These are phyloP conservation scores for Salpingus planirostris DNA, from an alignment of 2,888 invertebrate species.

Conservation along the genomic window DNA sequence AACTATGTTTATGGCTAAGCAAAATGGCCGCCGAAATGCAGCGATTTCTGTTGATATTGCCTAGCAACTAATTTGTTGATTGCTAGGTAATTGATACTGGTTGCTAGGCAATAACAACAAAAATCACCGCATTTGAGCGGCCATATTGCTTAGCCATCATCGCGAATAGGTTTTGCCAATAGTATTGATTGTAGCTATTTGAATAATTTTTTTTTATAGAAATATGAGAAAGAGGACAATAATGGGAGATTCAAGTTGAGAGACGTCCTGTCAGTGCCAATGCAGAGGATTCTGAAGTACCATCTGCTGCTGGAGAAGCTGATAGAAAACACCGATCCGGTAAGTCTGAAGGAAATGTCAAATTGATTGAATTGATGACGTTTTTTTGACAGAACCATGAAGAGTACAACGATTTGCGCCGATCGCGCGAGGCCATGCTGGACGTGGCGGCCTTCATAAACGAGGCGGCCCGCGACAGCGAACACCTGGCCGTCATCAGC, in stretches of 20 bases:
- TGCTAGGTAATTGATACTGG: no score
- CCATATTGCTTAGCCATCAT: no score
- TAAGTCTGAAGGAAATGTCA: slow-evolving; percentile 36
- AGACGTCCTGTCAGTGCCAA: slow-evolving; percentile 93
- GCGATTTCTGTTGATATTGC: no score
- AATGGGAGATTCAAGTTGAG: slow-evolving; percentile 90
- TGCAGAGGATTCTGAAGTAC: slow-evolving; percentile 97
- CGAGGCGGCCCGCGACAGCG: slow-evolving; percentile 94
- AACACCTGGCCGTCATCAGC: slow-evolving; percentile 79
- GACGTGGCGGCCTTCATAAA: slow-evolving; percentile 96
- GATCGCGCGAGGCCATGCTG: slow-evolving; percentile 91
- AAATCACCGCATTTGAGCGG: no score
- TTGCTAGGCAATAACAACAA: no score
- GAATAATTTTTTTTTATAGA: slow-evolving; percentile 1
- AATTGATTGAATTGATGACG: no score
- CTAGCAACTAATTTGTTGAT: no score
- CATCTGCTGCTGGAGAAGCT: slow-evolving; percentile 87
- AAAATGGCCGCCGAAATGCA: no score
- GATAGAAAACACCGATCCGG: slow-evolving; percentile 75
- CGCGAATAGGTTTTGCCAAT: no score
- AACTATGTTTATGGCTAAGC: no score
- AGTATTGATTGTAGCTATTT: no score
- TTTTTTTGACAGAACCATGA: slow-evolving; percentile 56
- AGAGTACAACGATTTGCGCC: slow-evolving; percentile 72
- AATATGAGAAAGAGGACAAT: slow-evolving; percentile 85